Conservation (phyloP, 2,113 vertebrate genomes). For the Poeciliopsis turrubarensis region DNA sequence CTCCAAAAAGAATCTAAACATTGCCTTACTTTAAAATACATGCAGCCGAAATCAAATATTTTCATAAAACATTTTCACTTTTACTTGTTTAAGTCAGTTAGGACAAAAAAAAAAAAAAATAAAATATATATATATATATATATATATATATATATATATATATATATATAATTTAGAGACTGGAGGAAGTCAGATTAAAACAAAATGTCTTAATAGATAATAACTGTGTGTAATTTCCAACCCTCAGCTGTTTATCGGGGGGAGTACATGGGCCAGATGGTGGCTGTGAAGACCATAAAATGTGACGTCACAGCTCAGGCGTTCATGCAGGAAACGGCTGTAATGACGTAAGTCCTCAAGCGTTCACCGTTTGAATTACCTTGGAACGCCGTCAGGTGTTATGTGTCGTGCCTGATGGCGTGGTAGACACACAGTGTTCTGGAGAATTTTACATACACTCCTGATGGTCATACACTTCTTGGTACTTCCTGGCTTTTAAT, state of each 20-base stretch:
- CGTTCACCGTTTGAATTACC: neutral
- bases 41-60: no score
- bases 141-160: no score
- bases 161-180: neutral
- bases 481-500: neutral
- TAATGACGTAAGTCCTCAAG: constrained; percentile 89
- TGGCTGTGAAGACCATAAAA: constrained; percentile 94
- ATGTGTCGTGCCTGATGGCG: neutral
- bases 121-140: no score
- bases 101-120: neutral
- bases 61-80: no score
- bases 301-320: constrained; percentile 91
- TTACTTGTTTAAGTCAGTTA: no score
- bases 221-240: neutral
- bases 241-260: constrained; percentile 86
- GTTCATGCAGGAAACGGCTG: constrained; percentile 88
- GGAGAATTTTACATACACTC: no score
- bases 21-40: no score
- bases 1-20: neutral
- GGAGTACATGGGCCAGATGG: constrained; percentile 88
- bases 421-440: neutral
- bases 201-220: neutral
- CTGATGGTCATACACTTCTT: neutral
- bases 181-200: neutral
- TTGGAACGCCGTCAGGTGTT: neutral